Evolutionary conservation across 2,888 invertebrate genomes (phyloP), one percentile per base, ranked within the genome.

Genomic region (Dryadula phaetusa): DNA sequence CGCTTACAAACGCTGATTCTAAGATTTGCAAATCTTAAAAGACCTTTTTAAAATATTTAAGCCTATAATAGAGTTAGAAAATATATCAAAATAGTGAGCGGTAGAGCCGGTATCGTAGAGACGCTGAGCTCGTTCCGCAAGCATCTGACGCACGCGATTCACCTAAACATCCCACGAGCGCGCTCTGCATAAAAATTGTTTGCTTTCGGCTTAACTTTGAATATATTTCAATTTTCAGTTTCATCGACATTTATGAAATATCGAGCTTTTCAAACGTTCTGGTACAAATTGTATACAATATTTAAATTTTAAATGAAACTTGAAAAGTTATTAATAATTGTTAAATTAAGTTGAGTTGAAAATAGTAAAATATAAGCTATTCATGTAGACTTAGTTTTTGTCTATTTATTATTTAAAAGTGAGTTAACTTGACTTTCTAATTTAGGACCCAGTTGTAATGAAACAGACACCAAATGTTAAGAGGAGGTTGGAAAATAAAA

Each of bases 101-200:
- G 12, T 25, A n/a, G n/a, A n/a, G n/a, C 47, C 8, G 12, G 14
- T 22, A 25, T 40, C 25, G 16, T n/a, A n/a, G 52, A 61, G 37
- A 44, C 54, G 62, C 58, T 40, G 52, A 56, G 49, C 63, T 58
- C 67, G 40, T 58, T 67, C 62, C 62, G 49, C 16, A 32, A 56
- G 40, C 49, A 52, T 47, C 58, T 54, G 52, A 65, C 53, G 62
- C 18, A 53, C 66, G 63, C 25, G 63, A 52, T 52, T 63, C 58
- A 63, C 63, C 67, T 44, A 63, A 58, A 67, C 53, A 52, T 63
- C 18, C 20, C 34, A 49, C 49, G 32, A 58, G 47, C 40, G 18
- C 40, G 37, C 49, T 34, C 16, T 20, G 47, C 42, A 58, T 65
- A 28, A 65, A 58, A 58, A 34, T 58, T 47, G 47, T 63, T 49